phyloP scores from a whole-genome alignment of 2,113 vertebrate species.

The Delphinus delphis region DNA sequence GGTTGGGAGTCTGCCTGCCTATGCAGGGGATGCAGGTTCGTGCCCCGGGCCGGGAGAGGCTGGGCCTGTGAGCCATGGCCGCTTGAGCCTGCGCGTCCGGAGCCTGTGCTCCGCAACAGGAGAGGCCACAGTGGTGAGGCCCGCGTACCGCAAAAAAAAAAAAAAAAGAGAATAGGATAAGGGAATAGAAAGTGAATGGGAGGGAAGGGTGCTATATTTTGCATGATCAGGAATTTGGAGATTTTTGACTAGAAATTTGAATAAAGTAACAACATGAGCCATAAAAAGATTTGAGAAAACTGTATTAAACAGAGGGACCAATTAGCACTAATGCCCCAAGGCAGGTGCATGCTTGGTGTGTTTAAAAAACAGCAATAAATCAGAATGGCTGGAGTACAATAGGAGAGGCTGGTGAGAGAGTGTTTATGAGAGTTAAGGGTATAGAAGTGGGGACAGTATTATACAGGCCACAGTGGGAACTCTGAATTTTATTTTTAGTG shows the following conservation, averaged over 20 bases:
- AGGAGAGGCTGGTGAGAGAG: not conserved
- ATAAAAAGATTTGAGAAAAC: not conserved
- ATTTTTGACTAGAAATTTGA: not conserved
- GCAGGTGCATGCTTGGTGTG: not conserved
- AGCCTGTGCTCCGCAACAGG: too few species aligned
- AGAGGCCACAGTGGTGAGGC: too few species aligned
- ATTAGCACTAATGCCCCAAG: not conserved
- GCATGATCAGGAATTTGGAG: not conserved
- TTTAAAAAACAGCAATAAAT: not conserved
- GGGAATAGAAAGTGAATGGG: not conserved
- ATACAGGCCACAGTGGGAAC: not conserved
- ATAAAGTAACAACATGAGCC: not conserved
- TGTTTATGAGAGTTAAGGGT: not conserved
- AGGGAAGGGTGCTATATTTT: not conserved
- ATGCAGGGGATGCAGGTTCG: too few species aligned
- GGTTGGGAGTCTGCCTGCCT: too few species aligned
- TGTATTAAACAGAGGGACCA: not conserved
- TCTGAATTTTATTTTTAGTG: not conserved
- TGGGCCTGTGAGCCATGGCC: too few species aligned
- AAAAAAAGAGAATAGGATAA: not conserved
- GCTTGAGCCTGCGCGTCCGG: too few species aligned
- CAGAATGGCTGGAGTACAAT: not conserved
- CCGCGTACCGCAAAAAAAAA: too few species aligned
- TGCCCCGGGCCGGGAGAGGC: too few species aligned
- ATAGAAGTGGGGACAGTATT: not conserved